Base-by-base conservation (phyloP, 2,113 vertebrate genomes). In the Cynoglossus semilaevis region DNA sequence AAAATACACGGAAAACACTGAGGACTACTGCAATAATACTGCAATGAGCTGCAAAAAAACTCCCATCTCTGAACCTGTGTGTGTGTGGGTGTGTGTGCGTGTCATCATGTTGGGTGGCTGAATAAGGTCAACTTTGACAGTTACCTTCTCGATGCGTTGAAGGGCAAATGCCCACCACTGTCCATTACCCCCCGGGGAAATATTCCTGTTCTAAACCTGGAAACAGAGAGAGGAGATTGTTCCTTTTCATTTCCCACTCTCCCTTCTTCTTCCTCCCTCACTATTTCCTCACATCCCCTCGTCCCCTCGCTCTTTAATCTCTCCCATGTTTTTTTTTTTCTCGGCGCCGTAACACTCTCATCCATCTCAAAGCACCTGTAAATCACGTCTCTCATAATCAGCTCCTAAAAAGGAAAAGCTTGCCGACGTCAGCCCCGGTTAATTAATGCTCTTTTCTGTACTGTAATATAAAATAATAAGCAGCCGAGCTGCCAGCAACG, bases 381-480 rank as follows among this genome's bases (percentile, higher is more conserved):
- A 70, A 70, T 58, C 42, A 51, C 34, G 54, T 51, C 67, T 74
- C 64, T 42, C 12, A 58, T 70, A 75, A 83, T 83, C 70, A 76
- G 64, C 73, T 70, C 58, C 67, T 80, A 78, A 81, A 73, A 63
- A 58, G 76, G 70, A 70, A 77, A 76, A 70, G 67, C 76, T 79
- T 80, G 71, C 58, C 56, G 57, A 71, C 71, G 83, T 81, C 83
- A 78, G 73, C 74, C 57, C 42, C 48, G 15, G 55, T 81, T 81
- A 79, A 82, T 84, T 73, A 79, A 58, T 19, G 9, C 48, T 49
- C 53, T 63, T 29, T 63, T 56, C 50, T 29, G 22, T 4, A 6
- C 3, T 29, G 22, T 29, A 29, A 29, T 29, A 29, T 29, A 29
- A 29, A 29, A 29, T 29, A 29, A 29, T 29, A 29, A 29, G n/a